Conservation (phyloP, 1,140 invertebrate species). For the Contarinia nasturtii region DNA sequence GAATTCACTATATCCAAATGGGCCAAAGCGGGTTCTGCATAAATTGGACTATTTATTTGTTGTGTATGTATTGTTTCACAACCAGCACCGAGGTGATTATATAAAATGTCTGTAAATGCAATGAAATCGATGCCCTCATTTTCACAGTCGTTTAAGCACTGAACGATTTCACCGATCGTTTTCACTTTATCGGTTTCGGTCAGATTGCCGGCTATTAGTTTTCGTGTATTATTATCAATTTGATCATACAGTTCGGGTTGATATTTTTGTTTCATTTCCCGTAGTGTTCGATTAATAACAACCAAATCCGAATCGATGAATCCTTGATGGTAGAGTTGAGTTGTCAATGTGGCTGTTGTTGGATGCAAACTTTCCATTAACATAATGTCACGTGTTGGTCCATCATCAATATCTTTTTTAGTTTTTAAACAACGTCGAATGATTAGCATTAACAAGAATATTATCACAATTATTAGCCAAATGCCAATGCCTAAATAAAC, state of each 20-base stretch:
- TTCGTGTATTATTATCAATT: slow-evolving; percentile 5
- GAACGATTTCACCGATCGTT: slow-evolving; percentile 6
- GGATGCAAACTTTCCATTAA: too few species aligned
- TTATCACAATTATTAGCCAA: not conserved
- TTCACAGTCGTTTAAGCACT: slow-evolving; percentile 5
- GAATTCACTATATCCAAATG: not conserved
- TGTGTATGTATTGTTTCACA: not conserved
- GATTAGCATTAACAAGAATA: not conserved
- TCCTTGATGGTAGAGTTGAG: slow-evolving; percentile 1
- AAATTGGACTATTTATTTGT: slow-evolving; percentile 3
- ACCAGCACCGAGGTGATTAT: slow-evolving; percentile 8
- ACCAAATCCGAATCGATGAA: slow-evolving; percentile 7
- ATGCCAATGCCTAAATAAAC: not conserved
- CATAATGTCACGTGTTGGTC: not conserved
- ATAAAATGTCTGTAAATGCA: slow-evolving; percentile 8
- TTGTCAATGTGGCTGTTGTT: not conserved
- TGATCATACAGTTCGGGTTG: slow-evolving; percentile 7
- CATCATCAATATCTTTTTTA: not conserved
- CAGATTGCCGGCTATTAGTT: slow-evolving; percentile 2
- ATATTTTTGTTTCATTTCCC: slow-evolving; percentile 8
- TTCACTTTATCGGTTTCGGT: slow-evolving; percentile 7
- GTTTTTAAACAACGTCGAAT: not conserved
- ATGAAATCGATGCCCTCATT: slow-evolving; percentile 6
- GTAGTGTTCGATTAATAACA: slow-evolving; percentile 7
- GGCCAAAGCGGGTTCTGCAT: slow-evolving; percentile 4